Base-by-base conservation (phyloP, 2,113 vertebrate genomes). In the Cercocebus atys region DNA sequence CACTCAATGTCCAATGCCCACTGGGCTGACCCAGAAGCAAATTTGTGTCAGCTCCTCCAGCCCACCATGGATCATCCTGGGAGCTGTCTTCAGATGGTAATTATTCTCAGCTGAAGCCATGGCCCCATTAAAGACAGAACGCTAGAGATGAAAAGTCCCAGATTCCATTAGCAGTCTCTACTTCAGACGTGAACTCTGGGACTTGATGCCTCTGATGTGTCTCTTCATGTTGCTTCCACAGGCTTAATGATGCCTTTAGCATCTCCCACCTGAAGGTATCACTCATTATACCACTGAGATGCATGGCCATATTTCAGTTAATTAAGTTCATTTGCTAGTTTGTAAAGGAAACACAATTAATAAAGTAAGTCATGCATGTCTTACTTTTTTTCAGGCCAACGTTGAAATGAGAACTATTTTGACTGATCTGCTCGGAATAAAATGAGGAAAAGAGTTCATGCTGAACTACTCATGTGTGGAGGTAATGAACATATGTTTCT, bases 171-270 rank as follows among this genome's bases (percentile, higher is more conserved):
- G 75, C 89, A 64, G 50, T 84, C 38, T 96, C 75, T 40, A 52
- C 47, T 90, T 68, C 7, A 94, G 86, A 88, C 57, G 10, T 0
- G 16, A 92, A 27, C 14, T 57, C 32, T 61, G 82, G 27, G 25
- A 40, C 87, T 81, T 76, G 76, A 92, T 35, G 55, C 5, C 43
- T 78, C 18, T 55, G 32, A 30, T 72, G 6, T 64, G 2, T n/a
- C 47, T 94, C 87, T 92, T 90, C 79, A 16, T 57, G 43, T 61
- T 97, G 95, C 75, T 97, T 96, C 93, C 79, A 13, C 64, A 94
- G 27, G 18, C 18, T 86, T 95, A 94, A 97, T 52, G 68, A 91
- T 20, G 0, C 57, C 8, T 72, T 90, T 94, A 90, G 72, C 88
- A 96, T 93, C 97, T 93, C 61, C 88, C 78, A 59, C 45, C 79